Evolutionary conservation across 2,888 invertebrate species (phyloP), one percentile per base, ranked within the genome.

Genomic region (Parthenolecanium corni): DNA sequence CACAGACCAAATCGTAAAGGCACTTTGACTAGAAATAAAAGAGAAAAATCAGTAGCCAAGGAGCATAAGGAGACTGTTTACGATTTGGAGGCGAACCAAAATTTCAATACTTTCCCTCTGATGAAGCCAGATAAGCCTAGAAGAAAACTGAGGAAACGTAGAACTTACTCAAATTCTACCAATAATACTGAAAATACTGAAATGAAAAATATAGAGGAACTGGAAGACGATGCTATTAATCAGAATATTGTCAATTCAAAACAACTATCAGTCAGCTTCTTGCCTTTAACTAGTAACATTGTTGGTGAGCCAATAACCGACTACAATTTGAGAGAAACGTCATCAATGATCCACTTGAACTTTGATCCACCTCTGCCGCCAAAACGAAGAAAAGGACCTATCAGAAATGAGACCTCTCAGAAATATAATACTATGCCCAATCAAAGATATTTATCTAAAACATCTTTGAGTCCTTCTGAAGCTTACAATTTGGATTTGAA

Each of bases 131-230:
- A 58, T 12, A 46, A 58, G 25, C 63, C 63, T 24, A 31, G 52
- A 16, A 16, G 58, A 38, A 47, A 52, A 46, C 31, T 62, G 53
- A 16, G 62, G 12, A 54, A 49, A 25, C 44, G 38, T 2, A 49
- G 65, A n/a, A 64, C 64, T 38, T 64, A 65, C 38, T 62, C 52
- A 1, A 53, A 52, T 49, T 66, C 66, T 40, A 66, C 66, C 24
- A 64, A 65, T 25, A 44, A 52, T 25, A 52, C 65, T 64, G 84
- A 85, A 67, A 82, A 84, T 65, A 83, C 84, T 68, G 78, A 82
- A 36, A 84, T 83, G 5, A 83, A 61, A 31, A 63, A 31, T 42
- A 20, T 52, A 6, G 42, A 52, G 24, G 47, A 47, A 12, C 9
- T 53, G 4, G 53, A 63, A 20, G 63, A 54, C 31, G 38, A 31